These are phyloP conservation scores for Anguilla rostrata DNA, from an alignment of 2,113 vertebrate genomes.

Conservation along the genomic window DNA sequence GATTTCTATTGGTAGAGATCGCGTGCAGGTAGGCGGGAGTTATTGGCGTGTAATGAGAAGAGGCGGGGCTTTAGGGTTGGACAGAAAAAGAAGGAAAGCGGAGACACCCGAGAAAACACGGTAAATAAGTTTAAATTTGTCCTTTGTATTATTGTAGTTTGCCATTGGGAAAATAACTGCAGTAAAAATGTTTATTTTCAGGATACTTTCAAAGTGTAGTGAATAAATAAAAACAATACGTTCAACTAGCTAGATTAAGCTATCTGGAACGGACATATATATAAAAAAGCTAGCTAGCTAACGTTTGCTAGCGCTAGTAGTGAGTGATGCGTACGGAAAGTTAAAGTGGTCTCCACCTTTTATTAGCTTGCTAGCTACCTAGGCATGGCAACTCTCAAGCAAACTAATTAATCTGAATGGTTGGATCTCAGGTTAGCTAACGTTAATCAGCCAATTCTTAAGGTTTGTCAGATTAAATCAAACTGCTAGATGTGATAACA, in stretches of 20 bases:
- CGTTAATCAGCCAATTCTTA: no score
- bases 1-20: constrained; percentile 16
- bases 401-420: no score
- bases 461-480: no score
- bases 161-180: neutral
- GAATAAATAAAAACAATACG: neutral
- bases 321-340: neutral
- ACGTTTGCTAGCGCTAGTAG: neutral
- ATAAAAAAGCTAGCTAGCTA: neutral
- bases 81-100: constrained; percentile 68
- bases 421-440: no score
- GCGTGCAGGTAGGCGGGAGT: constrained; percentile 19
- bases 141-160: neutral
- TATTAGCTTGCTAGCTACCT: neutral
- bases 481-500: no score
- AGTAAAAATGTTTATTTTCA: neutral
- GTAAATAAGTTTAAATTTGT: constrained; percentile 44
- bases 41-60: constrained; percentile 32
- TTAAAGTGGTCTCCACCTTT: neutral
- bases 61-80: constrained; percentile 59
- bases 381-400: no score
- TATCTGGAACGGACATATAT: neutral
- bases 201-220: neutral
- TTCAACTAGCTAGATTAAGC: neutral
- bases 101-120: constrained; percentile 57